These are phyloP conservation scores for Lasioglossum pauxillum DNA, from an alignment of 2,888 invertebrate genomes.

Conservation along the genomic window DNA sequence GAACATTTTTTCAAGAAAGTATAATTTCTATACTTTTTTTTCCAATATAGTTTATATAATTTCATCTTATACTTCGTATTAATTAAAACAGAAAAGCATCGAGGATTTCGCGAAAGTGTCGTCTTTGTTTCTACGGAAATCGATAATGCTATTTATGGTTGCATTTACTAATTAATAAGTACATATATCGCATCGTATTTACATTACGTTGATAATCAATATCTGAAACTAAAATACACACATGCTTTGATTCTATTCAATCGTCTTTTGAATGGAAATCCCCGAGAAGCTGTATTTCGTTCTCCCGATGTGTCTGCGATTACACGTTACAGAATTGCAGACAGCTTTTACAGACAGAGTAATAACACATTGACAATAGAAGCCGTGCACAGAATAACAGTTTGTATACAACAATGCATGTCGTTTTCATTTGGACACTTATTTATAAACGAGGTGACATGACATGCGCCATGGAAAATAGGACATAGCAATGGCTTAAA, in stretches of 20 bases:
- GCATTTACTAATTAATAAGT: background rate
- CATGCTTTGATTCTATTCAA: conserved; percentile 12
- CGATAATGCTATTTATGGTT: background rate
- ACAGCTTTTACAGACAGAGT: background rate
- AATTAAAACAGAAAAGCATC: background rate
- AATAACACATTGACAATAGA: background rate
- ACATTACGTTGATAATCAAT: conserved; percentile 39
- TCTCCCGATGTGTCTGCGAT: background rate
- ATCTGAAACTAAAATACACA: conserved; percentile 13
- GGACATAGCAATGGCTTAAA: conserved; percentile 61
- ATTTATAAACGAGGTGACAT: conserved; percentile 64
- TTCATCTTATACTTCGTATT: background rate
- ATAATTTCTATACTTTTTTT: background rate
- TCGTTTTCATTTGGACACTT: conserved; percentile 53
- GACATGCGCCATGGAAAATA: conserved; percentile 73
- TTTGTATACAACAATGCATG: conserved; percentile 38
- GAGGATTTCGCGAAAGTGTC: background rate
- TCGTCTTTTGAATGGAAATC: conserved; percentile 10
- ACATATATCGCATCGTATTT: background rate
- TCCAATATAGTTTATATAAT: background rate
- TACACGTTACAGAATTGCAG: background rate
- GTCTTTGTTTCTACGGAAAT: background rate
- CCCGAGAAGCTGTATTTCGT: background rate
- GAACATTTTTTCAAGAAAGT: background rate
- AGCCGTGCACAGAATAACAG: conserved; percentile 10